Base-by-base conservation (phyloP, 1,140 invertebrate genomes). In the Drosophila asahinai region DNA sequence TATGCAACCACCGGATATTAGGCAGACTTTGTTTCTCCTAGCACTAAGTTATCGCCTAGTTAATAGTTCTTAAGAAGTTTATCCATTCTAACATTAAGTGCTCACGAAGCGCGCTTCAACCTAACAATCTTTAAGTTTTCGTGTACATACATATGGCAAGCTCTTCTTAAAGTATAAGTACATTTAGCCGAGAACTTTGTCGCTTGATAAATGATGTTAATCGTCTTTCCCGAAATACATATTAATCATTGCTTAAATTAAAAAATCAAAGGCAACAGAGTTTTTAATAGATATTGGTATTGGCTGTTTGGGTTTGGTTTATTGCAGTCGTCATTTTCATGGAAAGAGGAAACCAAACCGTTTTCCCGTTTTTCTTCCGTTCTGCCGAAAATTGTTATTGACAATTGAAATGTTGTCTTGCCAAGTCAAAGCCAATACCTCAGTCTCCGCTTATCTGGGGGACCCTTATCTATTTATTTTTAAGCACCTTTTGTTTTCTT, bases 11-110 rank as follows among this genome's bases (percentile, higher is more conserved):
- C 74, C 58, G 77, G 59, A 55, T 77, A 75, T 40, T 38, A 60
- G 45, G 36, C 45, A 78, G 57, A 60, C 36, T 49, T 42, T 60
- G 52, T 62, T 76, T 76, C 55, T 77, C 75, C 58, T 57, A 63
- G 54, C 49, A 25, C 43, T 83, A 83, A 80, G 60, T 19, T 77
- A 30, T 54, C 47, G 58, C 43, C 33, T 81, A 84, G 86, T 75
- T 75, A 27, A 49, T 70, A 81, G 58, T 74, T 15, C 17, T 49
- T 83, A 87, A 86, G 74, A 38, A 25, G 38, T 33, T 38, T 47
- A 71, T 22, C 47, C 70, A 47, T 25, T 38, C 22, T 62, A 22
- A 51, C 25, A 36, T 54, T 55, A 43, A 40, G 71, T 36, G 48
- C 17, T 5, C 19, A 52, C 25, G 19, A 40, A 61, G 38, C 4